These are phyloP conservation scores for Altica lythri DNA, from an alignment of 2,888 invertebrate species.

Conservation along the genomic window DNA sequence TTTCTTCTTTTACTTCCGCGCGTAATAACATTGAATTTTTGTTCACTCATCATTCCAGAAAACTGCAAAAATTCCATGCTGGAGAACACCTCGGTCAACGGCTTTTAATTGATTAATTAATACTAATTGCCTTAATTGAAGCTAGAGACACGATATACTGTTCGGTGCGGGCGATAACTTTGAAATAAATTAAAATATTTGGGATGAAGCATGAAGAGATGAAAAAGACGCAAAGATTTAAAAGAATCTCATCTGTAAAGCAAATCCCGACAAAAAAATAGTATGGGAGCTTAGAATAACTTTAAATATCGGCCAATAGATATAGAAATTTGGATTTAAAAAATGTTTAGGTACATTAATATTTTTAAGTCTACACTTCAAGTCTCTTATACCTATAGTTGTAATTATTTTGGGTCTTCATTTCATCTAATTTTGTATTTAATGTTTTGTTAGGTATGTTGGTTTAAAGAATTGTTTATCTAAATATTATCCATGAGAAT, in stretches of 20 bases:
- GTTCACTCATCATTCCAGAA: conserved; percentile 22
- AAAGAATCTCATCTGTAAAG: background rate
- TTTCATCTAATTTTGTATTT: no score
- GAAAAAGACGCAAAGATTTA: conserved; percentile 6
- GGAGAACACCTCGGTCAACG: conserved; percentile 1
- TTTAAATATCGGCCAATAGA: no score
- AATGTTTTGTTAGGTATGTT: no score
- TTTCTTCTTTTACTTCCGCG: conserved; percentile 38
- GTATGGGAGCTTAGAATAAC: background rate
- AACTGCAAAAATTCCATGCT: conserved; percentile 36
- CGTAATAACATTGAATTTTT: conserved; percentile 19
- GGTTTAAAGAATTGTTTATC: no score
- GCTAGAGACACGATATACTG: conserved; percentile 7
- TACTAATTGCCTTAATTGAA: conserved; percentile 20
- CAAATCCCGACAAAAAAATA: background rate
- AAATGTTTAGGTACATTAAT: no score
- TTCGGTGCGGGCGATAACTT: conserved; percentile 4
- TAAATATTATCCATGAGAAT: no score
- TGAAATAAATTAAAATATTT: conserved; percentile 13
- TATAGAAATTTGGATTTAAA: no score
- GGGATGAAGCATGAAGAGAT: conserved; percentile 18
- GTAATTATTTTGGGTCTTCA: no score
- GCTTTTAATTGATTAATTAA: conserved; percentile 19
- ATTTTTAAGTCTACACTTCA: no score
- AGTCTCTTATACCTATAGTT: no score